Conservation (phyloP, 2,888 invertebrate species). For the Platypus cylindrus region DNA sequence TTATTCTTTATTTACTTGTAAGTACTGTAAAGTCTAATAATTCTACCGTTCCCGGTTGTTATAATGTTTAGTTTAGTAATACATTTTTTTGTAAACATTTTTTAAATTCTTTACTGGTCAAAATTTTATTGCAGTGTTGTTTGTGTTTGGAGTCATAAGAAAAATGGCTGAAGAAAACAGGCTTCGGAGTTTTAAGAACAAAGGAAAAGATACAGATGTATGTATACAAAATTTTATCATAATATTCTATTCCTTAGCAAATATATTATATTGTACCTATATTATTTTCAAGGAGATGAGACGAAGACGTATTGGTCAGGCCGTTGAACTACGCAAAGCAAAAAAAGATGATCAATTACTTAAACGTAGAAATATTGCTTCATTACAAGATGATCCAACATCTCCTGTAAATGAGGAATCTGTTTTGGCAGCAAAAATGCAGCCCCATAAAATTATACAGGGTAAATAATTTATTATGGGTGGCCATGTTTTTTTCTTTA, state of each 20-base stretch:
- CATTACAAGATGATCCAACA: constrained; percentile 38
- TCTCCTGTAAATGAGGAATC: constrained; percentile 41
- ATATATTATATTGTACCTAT: not conserved
- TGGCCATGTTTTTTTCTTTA: no score
- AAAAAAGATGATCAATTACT: constrained; percentile 87
- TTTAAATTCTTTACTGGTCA: not conserved
- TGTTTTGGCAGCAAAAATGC: constrained; percentile 36
- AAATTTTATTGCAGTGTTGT: no score
- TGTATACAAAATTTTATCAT: constrained; percentile 24
- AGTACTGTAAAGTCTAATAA: no score
- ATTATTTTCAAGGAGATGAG: constrained; percentile 66
- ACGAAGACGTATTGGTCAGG: constrained; percentile 76
- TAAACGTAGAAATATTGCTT: constrained; percentile 74
- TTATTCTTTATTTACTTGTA: no score
- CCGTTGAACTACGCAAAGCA: constrained; percentile 83
- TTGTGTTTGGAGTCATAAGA: no score
- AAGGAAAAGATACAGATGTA: constrained; percentile 62
- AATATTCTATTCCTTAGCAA: not conserved
- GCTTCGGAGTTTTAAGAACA: constrained; percentile 64
- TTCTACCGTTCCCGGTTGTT: no score
- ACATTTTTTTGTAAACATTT: not conserved
- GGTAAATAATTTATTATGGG: no score
- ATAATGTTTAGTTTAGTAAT: no score
- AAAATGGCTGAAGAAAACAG: constrained; percentile 53
- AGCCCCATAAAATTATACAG: constrained; percentile 58